A percentile compares a stretch with the other conserved stretches of the same genome.
Conservation (phyloP, 1,140 invertebrate species). For the Diabrotica undecimpunctata region DNA sequence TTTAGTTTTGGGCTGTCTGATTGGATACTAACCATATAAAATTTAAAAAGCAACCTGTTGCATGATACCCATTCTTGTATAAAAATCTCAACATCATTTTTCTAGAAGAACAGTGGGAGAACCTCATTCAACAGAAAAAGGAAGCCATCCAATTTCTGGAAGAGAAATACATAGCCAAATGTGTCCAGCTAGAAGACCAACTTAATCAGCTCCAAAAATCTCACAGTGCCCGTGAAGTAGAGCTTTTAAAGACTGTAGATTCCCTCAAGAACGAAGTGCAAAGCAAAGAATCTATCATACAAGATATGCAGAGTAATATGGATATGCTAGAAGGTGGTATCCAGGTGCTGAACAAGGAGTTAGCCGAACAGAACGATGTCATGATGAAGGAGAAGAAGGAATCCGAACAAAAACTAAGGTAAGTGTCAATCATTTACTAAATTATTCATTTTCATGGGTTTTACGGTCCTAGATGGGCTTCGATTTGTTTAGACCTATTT, state of each 20-base stretch:
- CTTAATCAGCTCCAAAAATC: slow-evolving; percentile 45
- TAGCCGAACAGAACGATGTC: slow-evolving; percentile 39
- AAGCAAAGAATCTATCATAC: slow-evolving; percentile 43
- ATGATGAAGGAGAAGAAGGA: slow-evolving; percentile 37
- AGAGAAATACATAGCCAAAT: slow-evolving; percentile 52
- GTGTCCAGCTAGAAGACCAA: slow-evolving; percentile 50
- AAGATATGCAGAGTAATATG: slow-evolving; percentile 46
- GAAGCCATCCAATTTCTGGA: slow-evolving; percentile 52
- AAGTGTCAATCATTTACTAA: slow-evolving; percentile 6
- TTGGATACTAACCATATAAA: too few relatives aligned
- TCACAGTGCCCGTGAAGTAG: slow-evolving; percentile 41
- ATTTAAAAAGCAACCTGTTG: too few relatives aligned
- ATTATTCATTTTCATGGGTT: neutral
- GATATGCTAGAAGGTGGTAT: slow-evolving; percentile 47
- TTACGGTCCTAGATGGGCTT: slow-evolving; percentile 8
- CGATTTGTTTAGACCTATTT: too few relatives aligned
- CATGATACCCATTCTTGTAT: too few relatives aligned
- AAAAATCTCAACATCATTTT: slow-evolving; percentile 9
- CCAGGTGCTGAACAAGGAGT: slow-evolving; percentile 46
- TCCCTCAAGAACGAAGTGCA: slow-evolving; percentile 42
- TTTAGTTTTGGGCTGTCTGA: too few relatives aligned
- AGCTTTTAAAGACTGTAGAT: slow-evolving; percentile 46
- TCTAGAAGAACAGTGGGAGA: slow-evolving; percentile 53
- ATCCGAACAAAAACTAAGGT: slow-evolving; percentile 45
- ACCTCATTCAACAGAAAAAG: slow-evolving; percentile 53